Conservation (phyloP, 2,113 vertebrate species). For the Microcebus murinus region DNA sequence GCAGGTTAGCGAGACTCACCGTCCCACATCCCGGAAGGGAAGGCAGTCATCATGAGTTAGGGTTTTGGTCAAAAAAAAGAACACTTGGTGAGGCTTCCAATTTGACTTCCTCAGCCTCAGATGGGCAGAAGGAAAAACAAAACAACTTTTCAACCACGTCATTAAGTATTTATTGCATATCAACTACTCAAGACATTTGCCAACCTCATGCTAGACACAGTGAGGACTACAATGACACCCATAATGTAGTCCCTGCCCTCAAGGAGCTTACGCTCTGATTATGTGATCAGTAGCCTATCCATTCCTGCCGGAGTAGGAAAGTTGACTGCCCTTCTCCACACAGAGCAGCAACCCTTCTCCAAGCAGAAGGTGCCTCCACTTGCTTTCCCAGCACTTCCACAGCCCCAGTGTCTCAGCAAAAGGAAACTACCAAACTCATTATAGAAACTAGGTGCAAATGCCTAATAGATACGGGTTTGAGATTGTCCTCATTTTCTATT, state of each 20-base stretch:
- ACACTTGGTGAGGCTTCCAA: neutral
- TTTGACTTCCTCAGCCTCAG: slow-evolving; percentile 9
- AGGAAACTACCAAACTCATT: neutral
- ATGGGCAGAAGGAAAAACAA: neutral
- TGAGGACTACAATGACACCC: neutral
- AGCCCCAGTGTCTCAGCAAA: neutral
- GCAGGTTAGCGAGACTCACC: neutral
- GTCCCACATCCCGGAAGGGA: neutral
- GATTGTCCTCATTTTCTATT: neutral
- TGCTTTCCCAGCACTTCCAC: slow-evolving; percentile 24
- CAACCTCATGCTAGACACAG: neutral
- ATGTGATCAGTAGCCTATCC: neutral
- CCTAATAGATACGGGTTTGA: neutral
- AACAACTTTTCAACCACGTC: neutral
- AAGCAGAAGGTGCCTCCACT: neutral
- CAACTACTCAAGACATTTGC: slow-evolving; percentile 32
- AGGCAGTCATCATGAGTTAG: neutral
- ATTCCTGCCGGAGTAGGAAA: slow-evolving; percentile 2
- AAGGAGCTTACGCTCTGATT: slow-evolving; percentile 42
- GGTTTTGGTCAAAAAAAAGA: neutral
- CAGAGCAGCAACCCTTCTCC: neutral
- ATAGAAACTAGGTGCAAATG: neutral
- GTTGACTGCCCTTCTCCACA: neutral
- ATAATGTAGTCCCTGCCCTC: slow-evolving; percentile 13
- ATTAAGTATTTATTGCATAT: slow-evolving; percentile 26